Conservation (phyloP, 2,888 invertebrate species). For the Rutpela maculata region DNA sequence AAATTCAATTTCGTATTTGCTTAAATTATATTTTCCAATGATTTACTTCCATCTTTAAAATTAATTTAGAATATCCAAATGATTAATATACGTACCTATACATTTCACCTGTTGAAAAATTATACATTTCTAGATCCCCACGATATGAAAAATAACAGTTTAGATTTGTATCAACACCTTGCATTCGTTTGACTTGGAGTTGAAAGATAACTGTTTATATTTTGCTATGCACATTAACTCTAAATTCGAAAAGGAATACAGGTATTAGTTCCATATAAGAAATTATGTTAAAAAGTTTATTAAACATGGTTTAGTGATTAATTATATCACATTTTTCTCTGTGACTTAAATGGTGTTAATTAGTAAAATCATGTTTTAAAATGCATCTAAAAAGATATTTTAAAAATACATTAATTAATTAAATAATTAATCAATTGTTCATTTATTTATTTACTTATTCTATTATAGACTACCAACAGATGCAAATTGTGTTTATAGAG, state of each 20-base stretch:
- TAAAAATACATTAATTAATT: no score
- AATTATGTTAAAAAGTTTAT: background rate
- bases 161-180: background rate
- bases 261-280: background rate
- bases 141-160: background rate
- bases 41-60: background rate
- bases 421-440: no score
- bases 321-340: background rate
- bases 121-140: background rate
- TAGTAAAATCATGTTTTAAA: background rate
- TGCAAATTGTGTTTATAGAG: no score
- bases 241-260: background rate
- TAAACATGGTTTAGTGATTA: background rate
- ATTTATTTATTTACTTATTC: no score
- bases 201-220: constrained; percentile 6
- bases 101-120: background rate
- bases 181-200: background rate
- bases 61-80: background rate
- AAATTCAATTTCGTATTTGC: background rate
- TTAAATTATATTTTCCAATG: background rate
- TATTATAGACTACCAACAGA: no score
- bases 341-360: background rate
- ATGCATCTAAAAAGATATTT: no score
- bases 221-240: background rate
- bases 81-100: background rate